Base-by-base conservation (phyloP, 2,888 invertebrate species). In the Drosophila nr. medialis region DNA sequence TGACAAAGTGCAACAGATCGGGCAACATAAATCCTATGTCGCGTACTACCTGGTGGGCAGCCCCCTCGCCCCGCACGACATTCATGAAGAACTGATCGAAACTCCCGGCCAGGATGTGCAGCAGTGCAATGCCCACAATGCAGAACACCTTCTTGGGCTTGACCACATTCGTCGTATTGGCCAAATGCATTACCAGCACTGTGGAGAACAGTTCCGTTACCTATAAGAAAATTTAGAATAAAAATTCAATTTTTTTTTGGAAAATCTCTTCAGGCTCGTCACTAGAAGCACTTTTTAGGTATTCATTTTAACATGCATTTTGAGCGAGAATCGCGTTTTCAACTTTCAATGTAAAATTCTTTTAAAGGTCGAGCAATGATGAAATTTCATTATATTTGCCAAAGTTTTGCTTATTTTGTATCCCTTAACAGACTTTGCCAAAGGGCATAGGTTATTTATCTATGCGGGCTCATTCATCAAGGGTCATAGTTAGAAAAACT, bases 1-100 rank as follows among this genome's bases (percentile, higher is more conserved):
- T 92, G 24, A 94, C 78, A 32, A 96, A 93, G 85, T 95, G 95
- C 40, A 95, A 92, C 53, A 95, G 91, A 84, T 96, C 96, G 32
- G 95, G 95, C 66, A 95, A 93, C 95, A 96, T 95, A 81, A 96
- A 95, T 38, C 95, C 94, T 75, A 96, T 92, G 91, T 96, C 96
- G 15, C 96, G 94, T 59, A 95, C 93, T 59, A 95, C 95, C 93
- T 95, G 95, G 93, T 95, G 95, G 27, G 95, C 93, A 74, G 94
- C 94, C 8, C 96, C 96, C 91, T 95, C 94, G 56, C 95, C 95
- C 62, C 94, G 93, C 27, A 96, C 91, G 60, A 96, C 95, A 91
- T 95, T 95, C 65, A 93, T 92, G 32, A 92, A 90, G 91, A 96
- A 95, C 89, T 96, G 95, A 93, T 96, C 96, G 91, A 94, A 94